Evolutionary conservation across 92 coral and sea anemone genomes (phyloP).

Genomic region (Meandrina meandrites): DNA sequence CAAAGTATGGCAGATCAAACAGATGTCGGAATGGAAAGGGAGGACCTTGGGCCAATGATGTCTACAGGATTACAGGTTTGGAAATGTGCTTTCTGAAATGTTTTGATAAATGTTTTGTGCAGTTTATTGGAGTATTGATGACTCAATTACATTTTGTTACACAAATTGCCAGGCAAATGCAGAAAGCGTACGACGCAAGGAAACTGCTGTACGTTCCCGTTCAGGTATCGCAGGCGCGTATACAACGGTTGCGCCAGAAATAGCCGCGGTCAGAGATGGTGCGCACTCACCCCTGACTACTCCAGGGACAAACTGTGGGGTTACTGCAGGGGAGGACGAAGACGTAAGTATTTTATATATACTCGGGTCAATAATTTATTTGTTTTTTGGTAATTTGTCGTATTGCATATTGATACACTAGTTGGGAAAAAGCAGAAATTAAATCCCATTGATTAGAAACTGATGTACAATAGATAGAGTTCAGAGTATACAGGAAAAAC

Average conservation of each 20-base stretch:
- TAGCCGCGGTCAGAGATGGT: slow-evolving; percentile 39
- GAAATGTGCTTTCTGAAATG: not conserved
- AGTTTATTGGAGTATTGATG: not conserved
- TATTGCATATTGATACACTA: not conserved
- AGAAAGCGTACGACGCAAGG: slow-evolving; percentile 37
- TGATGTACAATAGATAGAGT: not conserved
- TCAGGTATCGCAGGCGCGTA: slow-evolving; percentile 34
- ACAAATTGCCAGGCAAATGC: slow-evolving; percentile 32
- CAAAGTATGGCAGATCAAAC: slow-evolving; percentile 40
- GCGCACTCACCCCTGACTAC: slow-evolving; percentile 41
- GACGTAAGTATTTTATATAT: slow-evolving; percentile 12
- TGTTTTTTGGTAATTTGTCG: not conserved
- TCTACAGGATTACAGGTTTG: slow-evolving; percentile 36
- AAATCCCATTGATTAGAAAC: not conserved
- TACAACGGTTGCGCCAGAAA: slow-evolving; percentile 38
- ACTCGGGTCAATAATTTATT: too few species aligned
- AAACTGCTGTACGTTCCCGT: slow-evolving; percentile 48
- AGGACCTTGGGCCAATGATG: slow-evolving; percentile 52
- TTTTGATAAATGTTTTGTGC: not conserved
- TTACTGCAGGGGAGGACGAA: slow-evolving; percentile 44
- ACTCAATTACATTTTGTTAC: not conserved
- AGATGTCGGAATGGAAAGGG: slow-evolving; percentile 45
- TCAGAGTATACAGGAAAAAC: not conserved
- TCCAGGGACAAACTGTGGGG: slow-evolving; percentile 43
- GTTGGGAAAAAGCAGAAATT: not conserved